Evolutionary conservation across 2,797 vertebrate species (phyloP), one percentile per base, ranked within the genome.

Genomic region (Calcarius lapponicus): DNA sequence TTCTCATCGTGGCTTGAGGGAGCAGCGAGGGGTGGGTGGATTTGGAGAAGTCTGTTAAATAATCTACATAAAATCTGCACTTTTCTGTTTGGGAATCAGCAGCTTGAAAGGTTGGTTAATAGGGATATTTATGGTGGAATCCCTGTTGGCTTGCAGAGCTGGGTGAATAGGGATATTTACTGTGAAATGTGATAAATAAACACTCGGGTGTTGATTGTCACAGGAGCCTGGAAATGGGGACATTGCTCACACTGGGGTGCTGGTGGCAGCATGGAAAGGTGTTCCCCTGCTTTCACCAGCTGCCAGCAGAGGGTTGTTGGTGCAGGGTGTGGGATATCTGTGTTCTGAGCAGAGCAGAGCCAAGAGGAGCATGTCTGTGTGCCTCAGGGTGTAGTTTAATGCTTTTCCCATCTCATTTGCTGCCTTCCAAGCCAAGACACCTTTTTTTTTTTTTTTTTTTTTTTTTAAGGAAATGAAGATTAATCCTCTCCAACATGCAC

Each of bases 401-500:
- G 29, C 79, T 42, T 38, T 53, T 76, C 16, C 28, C 14, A 0
- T 7, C 80, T 42, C 36, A 9, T 58, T 87, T 50, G 31, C 65
- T 80, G 79, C 58, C 40, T 78, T 74, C 64, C 75, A 78, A 72
- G 84, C 87, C 96, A 82, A 95, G 95, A 94, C 92, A 65, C 17
- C 5, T 96, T 92, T 69, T 50, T 26, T 51, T 17, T 51, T 28
- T 40, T 40, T 15, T 17, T 20, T 15, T 18, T 80, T 90, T 31
- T 48, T 97, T 95, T 94, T 67, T 9, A 6, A 38, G 50, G 82
- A 93, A 97, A 97, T 97, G 90, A 96, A 98, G 97, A 98, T 13
- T 60, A 93, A 98, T 97, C 73, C 84, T 82, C 78, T 83, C 66
- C 51, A 43, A 69, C 43, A 5, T 26, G 36, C 76, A 79, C 74